Conservation (phyloP, 2,888 invertebrate species). For the Eilema griseolum region DNA sequence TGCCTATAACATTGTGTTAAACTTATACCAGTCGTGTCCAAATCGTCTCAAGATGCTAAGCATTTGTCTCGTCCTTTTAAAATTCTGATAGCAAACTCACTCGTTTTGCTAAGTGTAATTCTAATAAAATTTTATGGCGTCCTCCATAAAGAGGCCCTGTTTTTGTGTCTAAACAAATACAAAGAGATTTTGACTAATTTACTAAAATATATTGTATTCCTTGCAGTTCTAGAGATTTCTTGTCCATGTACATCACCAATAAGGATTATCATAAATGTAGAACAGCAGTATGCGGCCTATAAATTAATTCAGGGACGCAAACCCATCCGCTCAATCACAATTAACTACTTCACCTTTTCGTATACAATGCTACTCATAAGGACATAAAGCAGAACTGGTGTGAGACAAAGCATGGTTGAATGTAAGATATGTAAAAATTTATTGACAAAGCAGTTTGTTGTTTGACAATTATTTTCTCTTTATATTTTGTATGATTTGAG, state of each 20-base stretch:
- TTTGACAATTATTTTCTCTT: too few relatives aligned
- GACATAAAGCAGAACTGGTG: too few relatives aligned
- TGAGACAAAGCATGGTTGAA: too few relatives aligned
- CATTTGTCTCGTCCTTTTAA: slow-evolving; percentile 2
- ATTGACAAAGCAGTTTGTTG: too few relatives aligned
- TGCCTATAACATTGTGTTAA: neutral
- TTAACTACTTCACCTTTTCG: too few relatives aligned
- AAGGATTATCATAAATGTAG: too few relatives aligned
- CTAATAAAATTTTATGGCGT: neutral
- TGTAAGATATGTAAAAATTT: too few relatives aligned
- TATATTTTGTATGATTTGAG: too few relatives aligned
- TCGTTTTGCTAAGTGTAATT: neutral
- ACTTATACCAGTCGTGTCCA: neutral
- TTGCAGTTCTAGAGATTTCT: neutral
- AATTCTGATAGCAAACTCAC: neutral
- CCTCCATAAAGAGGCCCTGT: neutral
- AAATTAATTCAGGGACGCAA: neutral
- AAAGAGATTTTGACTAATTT: neutral
- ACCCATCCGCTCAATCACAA: neutral
- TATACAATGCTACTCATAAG: too few relatives aligned
- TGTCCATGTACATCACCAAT: neutral
- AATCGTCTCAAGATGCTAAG: neutral
- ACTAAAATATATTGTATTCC: neutral
- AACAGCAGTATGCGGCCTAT: too few relatives aligned
- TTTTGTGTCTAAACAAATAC: neutral